These are phyloP conservation scores for Anarhynchus alexandrinus DNA, from an alignment of 2,113 vertebrate genomes.

Conservation along the genomic window DNA sequence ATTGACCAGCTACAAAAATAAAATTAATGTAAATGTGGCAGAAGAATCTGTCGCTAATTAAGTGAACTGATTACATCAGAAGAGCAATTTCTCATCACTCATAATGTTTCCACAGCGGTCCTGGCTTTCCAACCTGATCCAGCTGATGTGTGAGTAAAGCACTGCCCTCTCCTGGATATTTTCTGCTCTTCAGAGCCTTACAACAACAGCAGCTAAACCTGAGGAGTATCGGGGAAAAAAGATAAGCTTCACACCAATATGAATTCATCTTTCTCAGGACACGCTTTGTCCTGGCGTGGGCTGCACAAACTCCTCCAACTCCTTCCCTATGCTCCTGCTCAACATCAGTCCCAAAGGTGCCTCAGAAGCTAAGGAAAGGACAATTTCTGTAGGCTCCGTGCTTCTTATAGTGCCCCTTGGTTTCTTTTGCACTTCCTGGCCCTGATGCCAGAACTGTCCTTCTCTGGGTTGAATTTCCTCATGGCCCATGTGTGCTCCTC, in stretches of 20 bases:
- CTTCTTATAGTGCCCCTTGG: neutral
- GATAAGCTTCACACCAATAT: neutral
- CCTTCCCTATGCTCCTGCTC: neutral
- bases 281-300: neutral
- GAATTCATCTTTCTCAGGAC: neutral
- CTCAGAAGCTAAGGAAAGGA: neutral
- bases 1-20: neutral
- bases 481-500: accelerated
- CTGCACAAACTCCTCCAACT: neutral
- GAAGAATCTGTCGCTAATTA: neutral
- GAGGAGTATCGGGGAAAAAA: neutral
- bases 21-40: neutral
- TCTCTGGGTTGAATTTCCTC: neutral
- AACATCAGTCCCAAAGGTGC: neutral
- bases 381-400: neutral
- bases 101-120: accelerated
- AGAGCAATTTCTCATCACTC: neutral
- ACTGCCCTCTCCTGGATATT: conserved; percentile 24
- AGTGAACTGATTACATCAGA: neutral
- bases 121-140: neutral
- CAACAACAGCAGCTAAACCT: neutral
- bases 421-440: neutral
- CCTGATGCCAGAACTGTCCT: neutral
- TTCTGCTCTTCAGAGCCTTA: neutral
- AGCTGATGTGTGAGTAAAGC: neutral